These are phyloP conservation scores for Cloeon dipterum DNA, from an alignment of 2,888 invertebrate species.

Conservation along the genomic window DNA sequence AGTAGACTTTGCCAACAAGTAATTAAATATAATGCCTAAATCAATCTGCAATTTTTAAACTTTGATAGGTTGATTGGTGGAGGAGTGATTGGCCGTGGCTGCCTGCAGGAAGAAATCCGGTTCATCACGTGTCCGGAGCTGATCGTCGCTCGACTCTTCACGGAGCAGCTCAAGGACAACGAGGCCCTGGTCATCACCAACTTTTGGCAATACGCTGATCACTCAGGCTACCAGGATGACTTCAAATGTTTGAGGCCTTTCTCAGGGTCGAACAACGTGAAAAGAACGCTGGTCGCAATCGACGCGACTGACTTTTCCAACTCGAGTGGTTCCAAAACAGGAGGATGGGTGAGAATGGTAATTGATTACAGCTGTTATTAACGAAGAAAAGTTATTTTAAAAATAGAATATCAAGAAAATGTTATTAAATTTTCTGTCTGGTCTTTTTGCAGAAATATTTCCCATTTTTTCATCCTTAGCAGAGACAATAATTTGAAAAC, in stretches of 20 bases:
- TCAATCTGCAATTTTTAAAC: constrained; percentile 25
- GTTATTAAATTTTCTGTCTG: too few species aligned
- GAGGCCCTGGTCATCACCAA: constrained; percentile 72
- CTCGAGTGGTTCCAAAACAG: neutral
- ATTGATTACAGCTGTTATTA: too few species aligned
- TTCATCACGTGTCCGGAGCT: constrained; percentile 92
- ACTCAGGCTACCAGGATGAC: constrained; percentile 41
- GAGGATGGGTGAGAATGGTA: neutral
- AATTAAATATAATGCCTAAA: too few species aligned
- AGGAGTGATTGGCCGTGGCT: constrained; percentile 70
- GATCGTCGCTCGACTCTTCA: constrained; percentile 64
- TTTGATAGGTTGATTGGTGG: constrained; percentile 83
- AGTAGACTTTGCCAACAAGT: constrained; percentile 91
- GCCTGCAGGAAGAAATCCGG: constrained; percentile 94
- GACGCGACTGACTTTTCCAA: too few species aligned
- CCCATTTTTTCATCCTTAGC: too few species aligned
- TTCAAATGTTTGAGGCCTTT: constrained; percentile 2
- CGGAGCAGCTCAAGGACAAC: constrained; percentile 49
- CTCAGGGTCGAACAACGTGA: too few species aligned
- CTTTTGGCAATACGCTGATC: too few species aligned
- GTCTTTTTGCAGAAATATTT: too few species aligned
- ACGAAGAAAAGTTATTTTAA: too few species aligned
- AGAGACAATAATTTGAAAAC: too few species aligned
- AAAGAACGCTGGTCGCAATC: too few species aligned
- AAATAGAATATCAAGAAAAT: too few species aligned